Evolutionary conservation across 2,888 invertebrate genomes (phyloP), one percentile per base, ranked within the genome.

Genomic region (Eurytoma adleriae): DNA sequence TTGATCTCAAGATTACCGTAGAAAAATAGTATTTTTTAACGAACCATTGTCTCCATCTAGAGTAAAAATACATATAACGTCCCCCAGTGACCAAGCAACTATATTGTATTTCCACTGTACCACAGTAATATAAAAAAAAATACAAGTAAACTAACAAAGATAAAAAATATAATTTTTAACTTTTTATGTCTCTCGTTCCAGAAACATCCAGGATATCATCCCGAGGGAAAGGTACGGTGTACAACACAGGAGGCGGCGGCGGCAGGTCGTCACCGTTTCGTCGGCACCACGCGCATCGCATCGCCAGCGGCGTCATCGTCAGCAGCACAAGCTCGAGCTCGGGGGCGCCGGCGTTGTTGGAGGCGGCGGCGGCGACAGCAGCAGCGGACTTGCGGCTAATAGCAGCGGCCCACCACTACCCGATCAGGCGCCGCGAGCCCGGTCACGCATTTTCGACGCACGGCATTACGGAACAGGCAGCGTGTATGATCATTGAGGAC

Each of bases 161-260:
- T 18, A 61, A 71, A 56, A 71, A 40, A 30, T n/a, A n/a, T n/a
- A n/a, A n/a, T n/a, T n/a, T n/a, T n/a, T n/a, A n/a, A n/a, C n/a
- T n/a, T n/a, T n/a, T n/a, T n/a, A n/a, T n/a, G n/a, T n/a, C n/a
- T n/a, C n/a, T n/a, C n/a, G 84, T 90, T 94, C 0, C 94, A 97
- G 97, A 96, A 95, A 96, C 95, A 96, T 95, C 96, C 90, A 90
- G 90, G 90, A 90, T 90, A 96, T 96, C 96, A 96, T 96, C 96
- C 95, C 95, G 96, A 95, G 95, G 95, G 96, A 96, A 90, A 90
- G 89, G 90, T 89, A 87, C 88, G 89, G 90, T 87, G 89, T 89
- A 88, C 87, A 90, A 89, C 85, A 90, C 89, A 90, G 90, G 89
- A 87, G 89, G 89, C 86, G 90, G 90, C 86, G 89, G 89, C 86